phyloP scores from a whole-genome alignment of 2,113 vertebrate species.

The Numenius arquata region DNA sequence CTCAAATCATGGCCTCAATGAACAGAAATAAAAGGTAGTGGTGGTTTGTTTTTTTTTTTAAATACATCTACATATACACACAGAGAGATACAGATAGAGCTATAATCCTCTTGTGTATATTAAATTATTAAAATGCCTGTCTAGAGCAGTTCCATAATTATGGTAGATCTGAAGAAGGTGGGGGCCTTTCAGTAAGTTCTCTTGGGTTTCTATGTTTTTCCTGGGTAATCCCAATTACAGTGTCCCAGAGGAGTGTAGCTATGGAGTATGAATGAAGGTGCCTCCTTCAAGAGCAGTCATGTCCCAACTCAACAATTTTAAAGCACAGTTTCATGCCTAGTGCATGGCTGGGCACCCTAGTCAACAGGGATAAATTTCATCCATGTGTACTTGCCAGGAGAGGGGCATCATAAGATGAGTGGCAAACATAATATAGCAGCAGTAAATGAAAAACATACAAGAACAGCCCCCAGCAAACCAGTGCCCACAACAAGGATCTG shows the following conservation, averaged over 20 bases:
- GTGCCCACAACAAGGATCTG: not conserved
- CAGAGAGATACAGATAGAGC: not conserved
- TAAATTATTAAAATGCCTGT: not conserved
- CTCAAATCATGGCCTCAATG: not conserved
- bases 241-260: not conserved
- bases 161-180: not conserved
- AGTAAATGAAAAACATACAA: not conserved
- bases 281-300: not conserved
- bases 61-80: not conserved
- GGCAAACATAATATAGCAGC: not conserved
- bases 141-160: not conserved
- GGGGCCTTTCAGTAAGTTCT: not conserved
- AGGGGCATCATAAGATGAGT: not conserved
- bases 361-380: not conserved
- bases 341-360: not conserved
- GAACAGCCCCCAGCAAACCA: not conserved
- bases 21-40: not conserved
- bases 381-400: not conserved
- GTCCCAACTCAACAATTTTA: not conserved
- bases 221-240: not conserved
- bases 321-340: not conserved
- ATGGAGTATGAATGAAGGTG: not conserved
- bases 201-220: not conserved
- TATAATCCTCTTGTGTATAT: not conserved
- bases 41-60: not conserved